phyloP scores from a whole-genome alignment of 2,797 vertebrate genomes.

The Poecile montanus region DNA sequence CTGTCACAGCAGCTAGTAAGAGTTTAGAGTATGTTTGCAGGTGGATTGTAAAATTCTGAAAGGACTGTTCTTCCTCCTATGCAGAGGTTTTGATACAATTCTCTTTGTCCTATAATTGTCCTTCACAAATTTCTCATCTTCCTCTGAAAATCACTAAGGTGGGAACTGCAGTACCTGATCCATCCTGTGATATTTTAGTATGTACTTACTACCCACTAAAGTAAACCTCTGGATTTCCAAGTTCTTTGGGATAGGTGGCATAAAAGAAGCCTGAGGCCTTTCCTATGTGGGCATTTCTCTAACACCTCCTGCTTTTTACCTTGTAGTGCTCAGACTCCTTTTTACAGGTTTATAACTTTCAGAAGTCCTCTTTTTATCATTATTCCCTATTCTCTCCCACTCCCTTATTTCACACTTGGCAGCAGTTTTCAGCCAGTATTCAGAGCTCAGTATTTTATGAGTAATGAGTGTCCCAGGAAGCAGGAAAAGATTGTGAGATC shows the following conservation, averaged over 20 bases:
- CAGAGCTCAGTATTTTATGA: neutral
- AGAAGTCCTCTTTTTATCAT: neutral
- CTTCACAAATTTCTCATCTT: neutral
- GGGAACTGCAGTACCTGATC: neutral
- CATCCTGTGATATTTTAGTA: neutral
- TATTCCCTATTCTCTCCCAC: neutral
- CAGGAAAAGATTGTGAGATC: neutral
- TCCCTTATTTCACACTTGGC: neutral
- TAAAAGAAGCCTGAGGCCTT: neutral
- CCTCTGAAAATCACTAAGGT: neutral
- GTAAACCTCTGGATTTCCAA: neutral
- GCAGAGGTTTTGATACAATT: neutral
- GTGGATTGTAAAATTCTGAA: neutral
- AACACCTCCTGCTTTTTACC: neutral
- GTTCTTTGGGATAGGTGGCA: neutral
- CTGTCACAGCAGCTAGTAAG: neutral
- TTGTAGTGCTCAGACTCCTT: neutral
- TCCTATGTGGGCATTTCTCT: neutral
- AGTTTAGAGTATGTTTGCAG: neutral
- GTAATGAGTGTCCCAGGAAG: neutral
- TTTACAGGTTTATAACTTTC: neutral
- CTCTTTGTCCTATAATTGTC: neutral
- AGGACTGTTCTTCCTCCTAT: neutral
- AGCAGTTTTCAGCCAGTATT: neutral
- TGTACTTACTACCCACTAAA: neutral